Base-by-base conservation (phyloP, 2,113 vertebrate species). In the Oreochromis spilurus region DNA sequence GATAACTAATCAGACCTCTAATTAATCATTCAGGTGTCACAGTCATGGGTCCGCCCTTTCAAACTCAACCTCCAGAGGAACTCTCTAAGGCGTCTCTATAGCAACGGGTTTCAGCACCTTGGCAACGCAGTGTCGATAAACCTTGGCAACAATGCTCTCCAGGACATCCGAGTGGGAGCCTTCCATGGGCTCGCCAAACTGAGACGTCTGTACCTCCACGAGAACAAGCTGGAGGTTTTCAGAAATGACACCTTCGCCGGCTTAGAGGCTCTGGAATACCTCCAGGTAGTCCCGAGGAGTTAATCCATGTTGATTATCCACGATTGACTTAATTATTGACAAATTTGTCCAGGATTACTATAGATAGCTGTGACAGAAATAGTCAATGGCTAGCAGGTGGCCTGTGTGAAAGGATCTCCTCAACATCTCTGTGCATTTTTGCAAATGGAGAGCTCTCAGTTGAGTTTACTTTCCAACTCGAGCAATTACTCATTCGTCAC, bases 61-160 rank as follows among this genome's bases (percentile, higher is more conserved):
- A 99, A 99, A 97, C 97, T 99, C 87, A 99, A 99, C 94, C 97
- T 99, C 93, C 98, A 99, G 96, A 98, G 97, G 95, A 99, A 99
- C 97, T 98, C 97, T 72, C 97, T 99, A 95, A 97, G 98, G 96
- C 98, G 97, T 97, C 97, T 99, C 95, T 99, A 99, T 94, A 98
- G 97, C 93, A 99, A 99, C 96, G 98, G 97, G 92, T 99, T 99
- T 95, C 97, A 98, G 95, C 98, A 99, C 96, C 97, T 99, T 94
- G 97, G 98, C 96, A 99, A 99, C 40, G 98, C 98, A 40, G 96
- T 99, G 92, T 98, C 98, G 84, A 97, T 99, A 95, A 99, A 99
- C 97, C 97, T 99, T 89, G 98, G 98, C 90, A 99, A 99, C 97
- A 99, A 99, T 87, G 98, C 97, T 70, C 96, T 99, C 95, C 99